phyloP scores from a whole-genome alignment of 2,888 invertebrate genomes.

The Erannis defoliaria region DNA sequence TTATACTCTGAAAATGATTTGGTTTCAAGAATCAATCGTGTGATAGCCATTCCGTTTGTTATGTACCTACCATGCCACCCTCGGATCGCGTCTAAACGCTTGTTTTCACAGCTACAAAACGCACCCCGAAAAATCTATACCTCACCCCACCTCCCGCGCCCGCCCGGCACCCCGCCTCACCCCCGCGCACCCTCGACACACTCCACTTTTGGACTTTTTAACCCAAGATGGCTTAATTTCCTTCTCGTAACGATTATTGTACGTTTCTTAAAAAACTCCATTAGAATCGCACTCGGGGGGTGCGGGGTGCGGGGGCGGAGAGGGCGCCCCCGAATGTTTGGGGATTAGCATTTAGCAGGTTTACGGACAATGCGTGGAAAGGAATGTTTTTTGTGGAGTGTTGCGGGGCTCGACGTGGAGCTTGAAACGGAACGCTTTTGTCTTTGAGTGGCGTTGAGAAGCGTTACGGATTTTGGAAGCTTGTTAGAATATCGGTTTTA shows the following conservation, averaged over 20 bases:
- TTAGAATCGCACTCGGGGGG: constrained; percentile 64
- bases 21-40: neutral
- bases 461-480: constrained; percentile 34
- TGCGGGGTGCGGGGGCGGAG: constrained; percentile 46
- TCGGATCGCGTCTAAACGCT: constrained; percentile 67
- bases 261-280: constrained; percentile 74
- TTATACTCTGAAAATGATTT: neutral
- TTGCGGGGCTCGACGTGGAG: constrained; percentile 29
- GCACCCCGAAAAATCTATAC: constrained; percentile 75
- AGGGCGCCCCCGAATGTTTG: constrained; percentile 51
- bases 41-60: constrained; percentile 36
- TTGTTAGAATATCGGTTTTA: constrained; percentile 30
- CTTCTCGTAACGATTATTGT: constrained; percentile 70
- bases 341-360: constrained; percentile 67
- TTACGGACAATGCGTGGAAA: constrained; percentile 59
- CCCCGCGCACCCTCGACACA: constrained; percentile 47
- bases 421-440: constrained; percentile 47
- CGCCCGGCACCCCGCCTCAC: constrained; percentile 31
- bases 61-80: constrained; percentile 39
- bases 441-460: constrained; percentile 44
- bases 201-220: constrained; percentile 78
- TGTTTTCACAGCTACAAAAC: constrained; percentile 66
- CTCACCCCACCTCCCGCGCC: constrained; percentile 48
- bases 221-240: constrained; percentile 83
- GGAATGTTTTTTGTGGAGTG: constrained; percentile 48